Percentiles rank a stretch among this genome's conserved stretches.
phyloP scores from a whole-genome alignment of 1,140 invertebrate species.

The Drosophila navojoa region DNA sequence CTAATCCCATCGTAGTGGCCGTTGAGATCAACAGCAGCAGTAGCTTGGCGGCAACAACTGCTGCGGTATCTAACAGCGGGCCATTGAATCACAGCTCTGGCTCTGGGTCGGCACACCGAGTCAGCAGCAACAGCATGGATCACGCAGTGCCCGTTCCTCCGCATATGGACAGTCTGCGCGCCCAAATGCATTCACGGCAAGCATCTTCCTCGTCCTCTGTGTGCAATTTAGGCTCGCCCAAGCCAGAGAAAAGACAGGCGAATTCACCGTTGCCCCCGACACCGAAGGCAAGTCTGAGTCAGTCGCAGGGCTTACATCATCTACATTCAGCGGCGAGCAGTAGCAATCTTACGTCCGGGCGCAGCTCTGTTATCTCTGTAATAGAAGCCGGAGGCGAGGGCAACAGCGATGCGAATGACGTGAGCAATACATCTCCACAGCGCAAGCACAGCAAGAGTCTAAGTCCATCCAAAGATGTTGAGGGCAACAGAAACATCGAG shows the following conservation, averaged over 20 bases:
- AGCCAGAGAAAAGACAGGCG: slow-evolving; percentile 93
- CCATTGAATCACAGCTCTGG: slow-evolving; percentile 6
- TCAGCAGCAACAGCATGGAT: slow-evolving; percentile 53
- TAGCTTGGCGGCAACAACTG: slow-evolving; percentile 26
- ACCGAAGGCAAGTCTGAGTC: slow-evolving; percentile 84
- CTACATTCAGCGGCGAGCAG: slow-evolving; percentile 63
- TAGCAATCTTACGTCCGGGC: slow-evolving; percentile 81
- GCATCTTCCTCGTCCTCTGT: slow-evolving; percentile 91
- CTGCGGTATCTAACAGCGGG: slow-evolving; percentile 34
- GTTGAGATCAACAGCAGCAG: slow-evolving; percentile 84
- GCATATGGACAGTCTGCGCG: slow-evolving; percentile 76
- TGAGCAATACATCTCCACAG: slow-evolving; percentile 50
- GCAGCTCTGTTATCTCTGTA: slow-evolving; percentile 82
- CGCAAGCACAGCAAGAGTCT: slow-evolving; percentile 84
- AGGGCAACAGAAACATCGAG: slow-evolving; percentile 89
- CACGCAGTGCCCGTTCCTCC: slow-evolving; percentile 67
- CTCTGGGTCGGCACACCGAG: slow-evolving; percentile 23
- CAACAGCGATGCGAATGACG: slow-evolving; percentile 77
- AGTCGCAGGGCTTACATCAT: slow-evolving; percentile 50
- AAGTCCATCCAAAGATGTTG: slow-evolving; percentile 88
- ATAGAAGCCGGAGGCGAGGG: slow-evolving; percentile 72
- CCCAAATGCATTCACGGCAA: slow-evolving; percentile 81
- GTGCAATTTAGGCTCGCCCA: slow-evolving; percentile 90
- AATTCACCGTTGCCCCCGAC: slow-evolving; percentile 92
- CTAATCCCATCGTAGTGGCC: slow-evolving; percentile 85